These are phyloP conservation scores for Micoletzkya japonica DNA, from an alignment of 2,888 invertebrate species.

Conservation along the genomic window DNA sequence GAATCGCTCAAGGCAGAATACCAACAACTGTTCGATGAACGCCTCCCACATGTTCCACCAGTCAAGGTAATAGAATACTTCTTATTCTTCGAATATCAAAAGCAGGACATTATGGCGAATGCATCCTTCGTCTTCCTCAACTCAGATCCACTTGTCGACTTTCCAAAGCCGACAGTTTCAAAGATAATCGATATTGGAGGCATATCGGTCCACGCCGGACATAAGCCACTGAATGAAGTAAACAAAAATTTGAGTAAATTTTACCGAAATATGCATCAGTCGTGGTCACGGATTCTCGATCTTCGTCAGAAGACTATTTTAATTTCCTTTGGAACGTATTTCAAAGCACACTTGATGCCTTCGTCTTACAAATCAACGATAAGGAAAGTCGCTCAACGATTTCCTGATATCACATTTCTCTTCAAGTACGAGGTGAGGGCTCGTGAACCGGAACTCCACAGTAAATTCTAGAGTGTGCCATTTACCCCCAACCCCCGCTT, in stretches of 20 bases:
- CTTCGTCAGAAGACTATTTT: not conserved
- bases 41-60: not conserved
- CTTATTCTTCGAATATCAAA: not conserved
- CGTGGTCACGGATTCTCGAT: constrained; percentile 6
- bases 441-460: not conserved
- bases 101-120: constrained; percentile 23
- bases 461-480: not conserved
- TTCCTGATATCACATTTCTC: constrained; percentile 15
- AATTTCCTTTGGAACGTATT: constrained; percentile 16
- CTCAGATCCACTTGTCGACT: constrained; percentile 46
- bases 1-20: not conserved
- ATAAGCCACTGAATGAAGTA: constrained; percentile 8
- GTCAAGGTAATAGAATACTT: not conserved
- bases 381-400: not conserved
- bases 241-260: too few relatives aligned
- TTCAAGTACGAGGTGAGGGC: constrained; percentile 14
- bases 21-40: not conserved
- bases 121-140: constrained; percentile 42
- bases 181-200: constrained; percentile 46
- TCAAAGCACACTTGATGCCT: too few relatives aligned
- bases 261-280: too few relatives aligned
- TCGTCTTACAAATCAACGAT: not conserved
- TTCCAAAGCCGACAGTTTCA: constrained; percentile 40
- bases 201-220: constrained; percentile 32
- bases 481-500: not conserved